Base-by-base conservation (phyloP, 2,797 vertebrate species). In the Cyprinella venusta region DNA sequence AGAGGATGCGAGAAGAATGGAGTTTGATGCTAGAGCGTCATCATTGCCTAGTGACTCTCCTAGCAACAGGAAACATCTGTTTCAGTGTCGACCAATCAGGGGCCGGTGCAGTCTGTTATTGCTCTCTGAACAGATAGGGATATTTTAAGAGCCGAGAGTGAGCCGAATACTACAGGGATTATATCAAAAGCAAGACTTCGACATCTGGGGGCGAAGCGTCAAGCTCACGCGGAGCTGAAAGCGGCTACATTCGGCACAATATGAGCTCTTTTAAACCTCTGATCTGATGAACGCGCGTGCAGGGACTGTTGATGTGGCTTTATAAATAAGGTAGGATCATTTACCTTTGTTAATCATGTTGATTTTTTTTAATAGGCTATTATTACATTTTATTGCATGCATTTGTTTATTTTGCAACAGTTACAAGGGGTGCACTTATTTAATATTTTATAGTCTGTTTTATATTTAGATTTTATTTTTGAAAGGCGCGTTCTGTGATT, bases 51-150 rank as follows among this genome's bases (percentile, higher is more conserved):
- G 96, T 94, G 95, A 92, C 96, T 93, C 95, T 94, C 96, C 94
- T 97, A 96, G 97, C 96, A 97, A 99, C 97, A 92, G 88, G 91
- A 94, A 96, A 94, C 96, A 96, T 95, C 96, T 95, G 95, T 95
- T 96, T 95, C 95, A 79, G 89, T 76, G 88, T 89, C 94, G 94
- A 95, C 97, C 97, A 98, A 97, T 98, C 92, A 92, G 94, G 88
- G 79, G 84, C 86, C 81, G 78, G 75, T 48, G 33, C 59, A 81
- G 33, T 86, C 70, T 85, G 88, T 79, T 75, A 87, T 87, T 85
- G 88, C 87, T 85, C 82, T 86, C 87, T 83, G 91, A 89, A 24
- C 88, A 86, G 89, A 89, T 87, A 86, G 85, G 61, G 89, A 92
- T 92, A 91, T 93, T 93, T 93, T 84, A 93, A 90, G 92, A 92